Evolutionary conservation across 1,140 invertebrate genomes (phyloP), one percentile per base, ranked within the genome.

Genomic region (Zaprionus capensis): DNA sequence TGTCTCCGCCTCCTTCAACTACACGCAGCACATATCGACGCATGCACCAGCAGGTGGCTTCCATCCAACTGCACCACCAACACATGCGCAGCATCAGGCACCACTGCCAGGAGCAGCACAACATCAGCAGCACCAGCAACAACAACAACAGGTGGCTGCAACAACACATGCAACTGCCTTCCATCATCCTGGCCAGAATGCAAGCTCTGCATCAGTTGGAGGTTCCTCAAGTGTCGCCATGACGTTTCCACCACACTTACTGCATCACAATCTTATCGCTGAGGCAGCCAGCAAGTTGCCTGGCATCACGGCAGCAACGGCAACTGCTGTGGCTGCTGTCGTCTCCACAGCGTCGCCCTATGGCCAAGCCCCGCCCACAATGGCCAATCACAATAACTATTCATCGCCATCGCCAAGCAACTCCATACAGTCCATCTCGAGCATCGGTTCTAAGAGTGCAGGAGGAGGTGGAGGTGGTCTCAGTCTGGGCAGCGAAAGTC

Each of bases 241-340:
- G 49, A 95, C 96, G 22, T 96, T 96, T 62, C 80, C 91, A 2
- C 95, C 95, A 0, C 95, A 95, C 11, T 82, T 95, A n/a, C 85
- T 95, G 80, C 91, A 92, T 69, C 91, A 91, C 63, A 92, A 92
- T 80, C 84, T 92, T 1, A 92, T 92, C 17, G 91, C 91, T 1
- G 91, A 92, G 65, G 88, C 91, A 26, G 78, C 91, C 31, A 91
- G 91, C 72, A 92, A 92, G 63, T 44, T 92, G 79, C 88, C 91
- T 0, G 80, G 78, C 4, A 86, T 91, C 0, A 82, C 91, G 20
- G 73, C 80, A 5, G 71, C 81, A 4, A 71, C 82, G 15, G 83
- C 87, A 14, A 82, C 84, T 9, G 85, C 85, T 0, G 81, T 82
- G 51, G 87, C 85, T 15, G 85, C 85, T 4, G 85, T 90, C 2